Conservation (phyloP, 37 sponge, comb jelly and placozoan genomes). For the Lycopodina hypogea region DNA sequence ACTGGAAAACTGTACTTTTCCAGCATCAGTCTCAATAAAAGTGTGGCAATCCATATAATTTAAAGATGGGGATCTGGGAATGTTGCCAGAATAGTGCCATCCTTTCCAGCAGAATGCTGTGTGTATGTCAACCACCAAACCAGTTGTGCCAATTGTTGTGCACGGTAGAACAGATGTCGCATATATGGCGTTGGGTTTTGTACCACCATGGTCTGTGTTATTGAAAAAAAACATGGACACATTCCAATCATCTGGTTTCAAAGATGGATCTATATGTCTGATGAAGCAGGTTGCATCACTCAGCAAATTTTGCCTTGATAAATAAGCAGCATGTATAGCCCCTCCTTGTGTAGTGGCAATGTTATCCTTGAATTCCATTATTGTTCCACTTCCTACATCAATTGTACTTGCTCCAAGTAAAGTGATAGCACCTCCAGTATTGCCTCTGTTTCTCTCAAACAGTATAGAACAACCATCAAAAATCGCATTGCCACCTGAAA, state of each 20-base stretch:
- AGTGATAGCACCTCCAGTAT: conserved; percentile 51
- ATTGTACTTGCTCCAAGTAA: conserved; percentile 34
- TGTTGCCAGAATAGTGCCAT: neutral
- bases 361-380: conserved; percentile 43
- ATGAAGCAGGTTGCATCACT: conserved; percentile 49
- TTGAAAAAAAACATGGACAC: conserved; percentile 29
- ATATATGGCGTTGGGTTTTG: conserved; percentile 32
- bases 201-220: conserved; percentile 18
- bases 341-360: conserved; percentile 31
- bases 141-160: conserved; percentile 6
- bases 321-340: conserved; percentile 40
- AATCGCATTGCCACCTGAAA: conserved; percentile 20
- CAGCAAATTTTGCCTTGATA: conserved; percentile 9
- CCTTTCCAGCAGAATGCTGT: conserved; percentile 28
- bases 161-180: conserved; percentile 53
- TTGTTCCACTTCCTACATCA: neutral
- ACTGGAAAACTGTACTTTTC: neutral
- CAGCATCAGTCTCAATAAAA: conserved; percentile 10
- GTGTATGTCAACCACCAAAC: neutral
- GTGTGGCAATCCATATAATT: conserved; percentile 9
- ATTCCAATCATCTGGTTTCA: conserved; percentile 20
- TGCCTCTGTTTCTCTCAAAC: conserved; percentile 27
- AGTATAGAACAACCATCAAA: neutral
- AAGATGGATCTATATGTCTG: conserved; percentile 12
- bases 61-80: neutral